phyloP scores from a whole-genome alignment of 2,113 vertebrate genomes.

The Xenopus tropicalis region UCB_Xtro_10.0 CM004449.2:100338001-100338500 shows the following conservation, averaged over 20 bases:
- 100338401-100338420: conserved; percentile 39
- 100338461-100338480: conserved; percentile 29
- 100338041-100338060: no score
- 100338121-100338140: no score
- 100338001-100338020: no score
- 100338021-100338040: no score
- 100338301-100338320: conserved; percentile 27
- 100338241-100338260: conserved; percentile 21
- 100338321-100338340: conserved; percentile 16
- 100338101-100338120: no score
- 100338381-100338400: conserved; percentile 36
- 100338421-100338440: conserved; percentile 40
- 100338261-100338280: conserved; percentile 26
- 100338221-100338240: conserved; percentile 13
- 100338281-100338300: conserved; percentile 17
- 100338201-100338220: conserved; percentile 35
- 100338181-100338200: conserved; percentile 14
- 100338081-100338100: no score
- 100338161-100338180: conserved; percentile 15
- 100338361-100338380: conserved; percentile 39
- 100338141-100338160: not conserved
- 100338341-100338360: conserved; percentile 23
- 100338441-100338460: conserved; percentile 29
- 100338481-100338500: not conserved
- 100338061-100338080: no score